A percentile compares a stretch with the other conserved stretches of the same genome.
These are phyloP conservation scores for Rhagoletis zephyria DNA, from an alignment of 1,140 invertebrate species.

Conservation along the genomic window DNA sequence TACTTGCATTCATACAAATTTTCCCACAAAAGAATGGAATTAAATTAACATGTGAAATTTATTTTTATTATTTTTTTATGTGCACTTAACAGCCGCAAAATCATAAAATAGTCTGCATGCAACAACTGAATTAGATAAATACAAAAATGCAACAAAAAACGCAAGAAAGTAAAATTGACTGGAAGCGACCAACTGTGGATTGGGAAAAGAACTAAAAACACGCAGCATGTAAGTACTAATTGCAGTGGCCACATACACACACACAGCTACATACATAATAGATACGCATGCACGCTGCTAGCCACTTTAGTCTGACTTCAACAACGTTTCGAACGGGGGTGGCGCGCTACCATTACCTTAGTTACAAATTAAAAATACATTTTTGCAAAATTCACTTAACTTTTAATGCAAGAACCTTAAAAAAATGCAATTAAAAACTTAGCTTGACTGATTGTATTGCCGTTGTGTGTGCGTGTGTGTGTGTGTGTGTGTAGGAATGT, in stretches of 20 bases:
- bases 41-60: no score
- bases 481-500: neutral
- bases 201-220: neutral
- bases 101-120: neutral
- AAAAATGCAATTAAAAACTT: constrained; percentile 37
- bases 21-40: no score
- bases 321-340: neutral
- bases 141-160: neutral
- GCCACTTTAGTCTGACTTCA: neutral
- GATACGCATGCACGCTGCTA: neutral
- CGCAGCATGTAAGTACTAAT: constrained; percentile 11
- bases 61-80: neutral
- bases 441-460: neutral
- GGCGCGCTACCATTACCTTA: neutral
- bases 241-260: neutral
- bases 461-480: neutral
- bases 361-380: constrained; percentile 10
- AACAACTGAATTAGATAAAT: neutral
- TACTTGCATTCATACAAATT: no score
- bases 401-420: constrained; percentile 12
- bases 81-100: neutral
- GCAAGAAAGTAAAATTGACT: neutral
- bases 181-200: neutral
- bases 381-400: neutral
- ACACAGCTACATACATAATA: neutral